phyloP scores from a whole-genome alignment of 2,888 invertebrate species.

The Brachyptera putata region DNA sequence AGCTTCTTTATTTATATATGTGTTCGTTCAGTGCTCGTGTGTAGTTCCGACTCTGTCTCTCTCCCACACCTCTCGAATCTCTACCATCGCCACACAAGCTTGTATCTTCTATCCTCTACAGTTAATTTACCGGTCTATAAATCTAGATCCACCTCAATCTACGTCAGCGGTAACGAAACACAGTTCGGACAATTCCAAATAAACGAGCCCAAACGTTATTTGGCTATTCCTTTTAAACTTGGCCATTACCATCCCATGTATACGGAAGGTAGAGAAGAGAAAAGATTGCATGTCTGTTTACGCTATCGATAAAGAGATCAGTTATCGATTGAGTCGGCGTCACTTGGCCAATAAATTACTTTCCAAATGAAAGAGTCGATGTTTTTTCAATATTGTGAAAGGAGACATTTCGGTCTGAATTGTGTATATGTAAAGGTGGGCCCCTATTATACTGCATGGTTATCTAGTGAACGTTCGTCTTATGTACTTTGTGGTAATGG shows the following conservation, averaged over 20 bases:
- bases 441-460: too few relatives aligned
- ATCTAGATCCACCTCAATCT: slow-evolving; percentile 29
- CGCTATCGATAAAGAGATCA: slow-evolving; percentile 30
- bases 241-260: slow-evolving; percentile 25
- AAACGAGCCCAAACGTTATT: slow-evolving; percentile 15
- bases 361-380: slow-evolving; percentile 13
- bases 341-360: slow-evolving; percentile 7
- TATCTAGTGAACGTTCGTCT: too few relatives aligned
- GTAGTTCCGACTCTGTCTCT: background rate
- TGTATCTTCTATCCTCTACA: slow-evolving; percentile 21
- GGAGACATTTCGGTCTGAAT: too few relatives aligned
- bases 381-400: too few relatives aligned
- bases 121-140: slow-evolving; percentile 30
- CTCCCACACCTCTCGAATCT: background rate
- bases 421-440: too few relatives aligned
- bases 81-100: slow-evolving; percentile 5
- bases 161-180: slow-evolving; percentile 23
- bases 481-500: too few relatives aligned
- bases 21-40: too few relatives aligned
- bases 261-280: slow-evolving; percentile 10
- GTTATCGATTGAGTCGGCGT: slow-evolving; percentile 24
- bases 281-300: slow-evolving; percentile 29
- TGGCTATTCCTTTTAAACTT: slow-evolving; percentile 24
- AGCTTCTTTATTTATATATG: too few relatives aligned
- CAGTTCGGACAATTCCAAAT: slow-evolving; percentile 6